Evolutionary conservation across 2,797 vertebrate species (phyloP).

Genomic region (Onychomys torridus): DNA sequence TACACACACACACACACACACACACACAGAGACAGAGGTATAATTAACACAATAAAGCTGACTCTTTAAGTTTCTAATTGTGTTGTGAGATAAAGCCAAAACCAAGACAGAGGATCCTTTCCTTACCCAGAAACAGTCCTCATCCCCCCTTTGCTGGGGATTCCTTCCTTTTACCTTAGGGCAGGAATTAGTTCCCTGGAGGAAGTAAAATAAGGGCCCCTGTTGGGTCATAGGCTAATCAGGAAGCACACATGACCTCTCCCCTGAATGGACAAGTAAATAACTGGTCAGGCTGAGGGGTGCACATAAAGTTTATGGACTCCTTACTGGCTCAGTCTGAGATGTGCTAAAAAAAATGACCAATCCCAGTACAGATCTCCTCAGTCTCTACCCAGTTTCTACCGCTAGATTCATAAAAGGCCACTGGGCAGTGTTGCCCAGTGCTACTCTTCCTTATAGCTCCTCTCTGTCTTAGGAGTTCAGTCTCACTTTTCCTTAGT

Average conservation of each 20-base stretch:
- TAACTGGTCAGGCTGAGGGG: background rate
- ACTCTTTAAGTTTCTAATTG: constrained; percentile 4
- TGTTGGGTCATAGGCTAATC: background rate
- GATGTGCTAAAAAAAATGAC: background rate
- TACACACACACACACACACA: background rate
- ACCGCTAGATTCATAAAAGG: background rate
- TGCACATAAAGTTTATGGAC: too few relatives aligned
- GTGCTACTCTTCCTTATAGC: background rate
- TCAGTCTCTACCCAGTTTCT: background rate
- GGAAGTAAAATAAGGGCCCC: background rate
- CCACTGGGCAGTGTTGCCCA: too few relatives aligned
- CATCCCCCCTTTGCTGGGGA: background rate
- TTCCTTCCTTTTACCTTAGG: background rate
- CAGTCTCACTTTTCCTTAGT: background rate
- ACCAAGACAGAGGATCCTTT: background rate
- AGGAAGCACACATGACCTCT: background rate
- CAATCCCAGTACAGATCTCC: too few relatives aligned
- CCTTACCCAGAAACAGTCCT: background rate
- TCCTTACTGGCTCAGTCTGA: background rate
- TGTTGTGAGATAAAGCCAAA: background rate
- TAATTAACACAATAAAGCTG: background rate
- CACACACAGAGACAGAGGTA: background rate
- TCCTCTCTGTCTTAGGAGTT: background rate
- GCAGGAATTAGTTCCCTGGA: background rate
- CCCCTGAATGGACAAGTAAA: background rate